Conservation (phyloP, 2,888 invertebrate species). For the Standfussiana lucernea region DNA sequence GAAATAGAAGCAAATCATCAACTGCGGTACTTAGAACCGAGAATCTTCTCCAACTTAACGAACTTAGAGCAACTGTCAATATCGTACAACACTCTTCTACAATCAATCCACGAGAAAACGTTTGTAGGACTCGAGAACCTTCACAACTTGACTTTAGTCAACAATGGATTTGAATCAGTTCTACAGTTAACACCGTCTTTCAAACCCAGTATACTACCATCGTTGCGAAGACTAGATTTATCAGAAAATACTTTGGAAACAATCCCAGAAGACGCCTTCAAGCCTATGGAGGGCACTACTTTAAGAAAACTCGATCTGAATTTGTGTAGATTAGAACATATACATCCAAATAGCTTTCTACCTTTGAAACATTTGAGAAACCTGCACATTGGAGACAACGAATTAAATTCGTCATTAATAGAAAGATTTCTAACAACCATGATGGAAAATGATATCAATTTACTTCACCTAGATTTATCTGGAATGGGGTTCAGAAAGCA, state of each 20-base stretch:
- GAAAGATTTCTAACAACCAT: conserved; percentile 82
- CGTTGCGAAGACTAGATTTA: conserved; percentile 85
- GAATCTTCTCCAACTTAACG: conserved; percentile 86
- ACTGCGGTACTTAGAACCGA: conserved; percentile 86
- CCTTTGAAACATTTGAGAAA: conserved; percentile 84
- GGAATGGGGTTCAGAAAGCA: conserved; percentile 89
- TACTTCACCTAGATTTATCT: conserved; percentile 87
- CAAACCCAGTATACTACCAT: conserved; percentile 83
- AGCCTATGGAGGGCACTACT: conserved; percentile 83
- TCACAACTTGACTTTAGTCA: conserved; percentile 87
- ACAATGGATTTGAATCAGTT: conserved; percentile 89
- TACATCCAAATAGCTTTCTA: conserved; percentile 88
- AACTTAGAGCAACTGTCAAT: conserved; percentile 89
- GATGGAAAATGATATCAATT: conserved; percentile 79
- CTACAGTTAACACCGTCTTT: conserved; percentile 85
- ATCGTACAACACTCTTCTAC: conserved; percentile 89
- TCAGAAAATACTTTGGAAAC: conserved; percentile 89
- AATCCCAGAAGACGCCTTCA: conserved; percentile 85
- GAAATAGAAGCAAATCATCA: conserved; percentile 90
- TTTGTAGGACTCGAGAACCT: conserved; percentile 90
- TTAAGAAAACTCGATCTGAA: conserved; percentile 87
- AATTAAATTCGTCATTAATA: conserved; percentile 84
- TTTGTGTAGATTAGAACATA: conserved; percentile 89
- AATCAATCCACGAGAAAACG: conserved; percentile 81
- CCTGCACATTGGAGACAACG: conserved; percentile 90